phyloP scores from a whole-genome alignment of 2,888 invertebrate genomes.

The Steinernema carpocapsae region DNA sequence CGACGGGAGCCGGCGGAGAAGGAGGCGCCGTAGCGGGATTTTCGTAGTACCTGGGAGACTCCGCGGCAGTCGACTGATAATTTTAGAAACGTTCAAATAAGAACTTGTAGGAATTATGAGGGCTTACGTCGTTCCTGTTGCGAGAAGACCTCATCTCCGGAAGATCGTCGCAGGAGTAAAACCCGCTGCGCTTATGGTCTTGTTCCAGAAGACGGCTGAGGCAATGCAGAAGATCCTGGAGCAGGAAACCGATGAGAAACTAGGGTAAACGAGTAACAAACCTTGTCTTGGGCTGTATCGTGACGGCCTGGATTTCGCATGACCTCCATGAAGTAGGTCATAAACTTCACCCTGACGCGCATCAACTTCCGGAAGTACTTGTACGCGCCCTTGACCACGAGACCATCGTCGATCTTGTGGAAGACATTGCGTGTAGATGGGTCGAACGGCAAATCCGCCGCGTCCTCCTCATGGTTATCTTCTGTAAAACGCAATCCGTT shows the following conservation, averaged over 20 bases:
- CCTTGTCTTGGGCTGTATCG: slow-evolving; percentile 33
- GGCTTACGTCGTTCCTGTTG: too few species aligned
- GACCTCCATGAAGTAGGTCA: slow-evolving; percentile 61
- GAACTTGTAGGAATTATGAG: too few species aligned
- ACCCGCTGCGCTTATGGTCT: slow-evolving; percentile 13
- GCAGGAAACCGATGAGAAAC: too few species aligned
- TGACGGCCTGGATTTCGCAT: slow-evolving; percentile 44
- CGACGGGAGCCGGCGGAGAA: too few species aligned
- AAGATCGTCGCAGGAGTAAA: slow-evolving; percentile 7
- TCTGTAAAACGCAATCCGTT: not conserved
- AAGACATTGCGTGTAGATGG: slow-evolving; percentile 19
- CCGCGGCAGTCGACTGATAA: too few species aligned
- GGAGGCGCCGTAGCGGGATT: too few species aligned
- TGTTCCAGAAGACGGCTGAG: not conserved
- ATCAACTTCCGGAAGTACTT: slow-evolving; percentile 50
- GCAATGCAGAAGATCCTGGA: slow-evolving; percentile 17
- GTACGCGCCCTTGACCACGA: slow-evolving; percentile 47
- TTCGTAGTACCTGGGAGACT: too few species aligned
- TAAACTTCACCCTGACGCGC: slow-evolving; percentile 61
- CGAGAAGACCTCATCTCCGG: not conserved
- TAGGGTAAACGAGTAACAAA: not conserved
- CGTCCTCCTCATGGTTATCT: slow-evolving; percentile 22
- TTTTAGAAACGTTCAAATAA: too few species aligned
- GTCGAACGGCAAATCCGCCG: slow-evolving; percentile 17
- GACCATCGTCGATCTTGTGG: slow-evolving; percentile 45